phyloP scores from a whole-genome alignment of 2,888 invertebrate genomes.

The Sphinx pinastri region DNA sequence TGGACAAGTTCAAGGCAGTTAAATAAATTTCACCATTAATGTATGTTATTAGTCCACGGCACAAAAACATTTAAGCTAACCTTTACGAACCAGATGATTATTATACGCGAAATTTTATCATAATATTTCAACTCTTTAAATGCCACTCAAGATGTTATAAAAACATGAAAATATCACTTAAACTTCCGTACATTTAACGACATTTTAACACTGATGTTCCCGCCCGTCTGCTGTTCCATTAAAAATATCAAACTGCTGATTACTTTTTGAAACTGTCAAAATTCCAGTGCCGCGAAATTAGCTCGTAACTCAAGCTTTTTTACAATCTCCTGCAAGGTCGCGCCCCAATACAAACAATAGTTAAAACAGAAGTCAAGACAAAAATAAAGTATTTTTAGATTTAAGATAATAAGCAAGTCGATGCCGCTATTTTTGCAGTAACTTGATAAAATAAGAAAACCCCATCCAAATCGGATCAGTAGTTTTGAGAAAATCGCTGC shows the following conservation, averaged over 20 bases:
- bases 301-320: conserved; percentile 28
- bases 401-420: too few species aligned
- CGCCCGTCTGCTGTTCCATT: conserved; percentile 12
- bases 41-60: neutral
- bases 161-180: conserved; percentile 9
- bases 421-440: too few species aligned
- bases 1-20: neutral
- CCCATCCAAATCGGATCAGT: too few species aligned
- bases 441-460: too few species aligned
- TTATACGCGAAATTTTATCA: neutral
- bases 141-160: neutral
- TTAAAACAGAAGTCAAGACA: conserved; percentile 6
- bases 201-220: conserved; percentile 14
- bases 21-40: neutral
- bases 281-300: conserved; percentile 17
- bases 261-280: conserved; percentile 24
- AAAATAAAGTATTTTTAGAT: neutral
- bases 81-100: neutral
- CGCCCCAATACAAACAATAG: neutral
- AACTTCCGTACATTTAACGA: conserved; percentile 1
- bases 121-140: conserved; percentile 18
- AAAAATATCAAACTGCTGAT: conserved; percentile 21
- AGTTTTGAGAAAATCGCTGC: too few species aligned
- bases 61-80: conserved; percentile 14
- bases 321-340: conserved; percentile 24